Conservation (phyloP, 2,113 vertebrate species). For the Astatoreochromis straeleni region DNA sequence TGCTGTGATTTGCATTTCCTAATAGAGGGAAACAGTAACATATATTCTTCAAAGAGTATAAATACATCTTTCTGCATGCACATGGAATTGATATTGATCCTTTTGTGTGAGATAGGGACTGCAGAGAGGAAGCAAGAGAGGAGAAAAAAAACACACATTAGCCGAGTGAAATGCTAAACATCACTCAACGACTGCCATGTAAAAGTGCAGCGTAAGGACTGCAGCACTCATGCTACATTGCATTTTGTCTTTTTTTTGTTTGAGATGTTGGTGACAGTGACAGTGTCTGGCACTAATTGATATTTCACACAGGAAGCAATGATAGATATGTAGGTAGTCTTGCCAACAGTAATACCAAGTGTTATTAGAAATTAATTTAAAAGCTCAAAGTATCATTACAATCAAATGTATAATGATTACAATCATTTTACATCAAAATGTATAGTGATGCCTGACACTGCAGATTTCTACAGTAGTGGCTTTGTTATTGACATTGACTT, state of each 20-base stretch:
- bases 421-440: neutral
- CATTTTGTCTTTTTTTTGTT: neutral
- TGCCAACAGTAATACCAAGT: neutral
- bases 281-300: neutral
- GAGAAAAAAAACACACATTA: neutral
- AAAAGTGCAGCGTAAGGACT: neutral
- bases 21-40: conserved; percentile 61
- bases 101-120: neutral
- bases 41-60: conserved; percentile 59
- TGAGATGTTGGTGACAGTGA: neutral
- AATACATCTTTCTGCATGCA: conserved; percentile 62
- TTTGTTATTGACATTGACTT: neutral
- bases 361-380: neutral
- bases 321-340: neutral
- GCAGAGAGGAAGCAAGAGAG: neutral
- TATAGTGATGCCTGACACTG: neutral
- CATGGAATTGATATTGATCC: conserved; percentile 36
- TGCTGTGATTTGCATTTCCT: conserved; percentile 68
- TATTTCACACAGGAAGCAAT: neutral
- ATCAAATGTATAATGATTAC: too few relatives aligned
- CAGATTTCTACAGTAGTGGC: neutral
- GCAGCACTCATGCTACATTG: neutral
- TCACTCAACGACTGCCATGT: neutral
- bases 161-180: conserved; percentile 15
- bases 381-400: neutral